Evolutionary conservation across 2,797 vertebrate genomes (phyloP), one percentile per base, ranked within the genome.

Genomic region (Masticophis lateralis): DNA sequence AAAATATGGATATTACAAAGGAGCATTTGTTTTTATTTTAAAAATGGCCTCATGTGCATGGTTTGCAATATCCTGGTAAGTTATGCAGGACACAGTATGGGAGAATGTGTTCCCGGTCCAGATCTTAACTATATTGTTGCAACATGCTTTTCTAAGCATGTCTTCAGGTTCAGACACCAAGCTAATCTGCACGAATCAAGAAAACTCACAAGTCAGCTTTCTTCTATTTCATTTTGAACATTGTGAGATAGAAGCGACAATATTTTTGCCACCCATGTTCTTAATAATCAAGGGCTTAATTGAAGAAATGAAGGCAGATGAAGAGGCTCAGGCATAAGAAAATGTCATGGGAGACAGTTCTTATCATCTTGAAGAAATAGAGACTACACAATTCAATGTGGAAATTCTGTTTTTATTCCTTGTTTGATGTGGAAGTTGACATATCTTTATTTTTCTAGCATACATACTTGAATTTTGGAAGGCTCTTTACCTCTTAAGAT

Each of bases 41-140:
- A 63, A 28, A 91, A 57, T 6, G 8, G 74, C 16, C 32, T 4
- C 22, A 16, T 0, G 28, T 3, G 63, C 90, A 43, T 27, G 11
- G 51, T 66, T 79, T 88, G 47, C 2, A 20, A 92, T 1, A 9
- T 43, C 0, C 0, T 88, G 95, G 79, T 28, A 25, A 7, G 18
- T 9, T 25, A 7, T 0, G 6, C 37, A 28, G 1, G 0, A 56
- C 5, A 32, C 91, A 53, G 8, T 25, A 1, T 4, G 2, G 89
- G 28, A 74, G 37, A 28, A 25, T 1, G 12, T 57, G 57, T 53
- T 61, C 43, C 27, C 13, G 0, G 55, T 88, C 91, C 2, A 0
- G 56, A 88, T 83, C 27, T 63, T 59, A 32, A 66, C 94, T 92
- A 74, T 20, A 66, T 87, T 88, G 27, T 94, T 92, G 79, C 63